Evolutionary conservation across 2,888 invertebrate genomes (phyloP).

Genomic region (Rhagonycha fulva): DNA sequence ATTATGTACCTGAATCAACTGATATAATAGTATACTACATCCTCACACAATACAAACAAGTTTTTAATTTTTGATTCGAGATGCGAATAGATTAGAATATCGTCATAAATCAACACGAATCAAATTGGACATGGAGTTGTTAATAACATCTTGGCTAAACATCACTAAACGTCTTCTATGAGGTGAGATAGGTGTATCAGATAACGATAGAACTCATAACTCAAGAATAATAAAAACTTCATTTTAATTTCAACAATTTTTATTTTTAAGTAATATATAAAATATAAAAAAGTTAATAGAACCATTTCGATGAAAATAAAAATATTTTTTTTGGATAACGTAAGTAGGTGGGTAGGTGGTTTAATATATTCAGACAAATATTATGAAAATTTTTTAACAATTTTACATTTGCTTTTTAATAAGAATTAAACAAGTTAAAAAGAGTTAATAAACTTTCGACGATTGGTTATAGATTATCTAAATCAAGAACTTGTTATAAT

Average conservation of each 20-base stretch:
- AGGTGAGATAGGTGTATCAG: not conserved
- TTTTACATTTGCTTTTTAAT: not conserved
- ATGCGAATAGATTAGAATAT: not conserved
- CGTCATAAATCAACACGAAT: not conserved
- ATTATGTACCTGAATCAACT: too few species aligned
- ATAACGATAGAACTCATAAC: not conserved
- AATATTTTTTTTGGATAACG: not conserved
- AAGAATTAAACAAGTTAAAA: not conserved
- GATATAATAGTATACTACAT: too few species aligned
- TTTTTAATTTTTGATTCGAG: not conserved
- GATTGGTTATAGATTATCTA: constrained; percentile 39
- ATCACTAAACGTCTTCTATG: not conserved
- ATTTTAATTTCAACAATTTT: not conserved
- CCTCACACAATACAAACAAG: not conserved
- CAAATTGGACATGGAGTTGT: not conserved
- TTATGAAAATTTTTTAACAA: not conserved
- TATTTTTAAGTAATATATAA: not conserved
- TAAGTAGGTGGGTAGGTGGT: not conserved
- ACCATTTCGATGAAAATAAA: not conserved
- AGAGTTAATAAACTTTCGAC: constrained; percentile 7
- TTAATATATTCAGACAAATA: not conserved
- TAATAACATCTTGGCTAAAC: not conserved
- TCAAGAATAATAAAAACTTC: not conserved
- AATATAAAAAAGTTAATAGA: not conserved
- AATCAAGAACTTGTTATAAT: constrained; percentile 44